Evolutionary conservation across 2,888 invertebrate genomes (phyloP), one percentile per base, ranked within the genome.

Genomic region (Tryphoninae sp.): DNA sequence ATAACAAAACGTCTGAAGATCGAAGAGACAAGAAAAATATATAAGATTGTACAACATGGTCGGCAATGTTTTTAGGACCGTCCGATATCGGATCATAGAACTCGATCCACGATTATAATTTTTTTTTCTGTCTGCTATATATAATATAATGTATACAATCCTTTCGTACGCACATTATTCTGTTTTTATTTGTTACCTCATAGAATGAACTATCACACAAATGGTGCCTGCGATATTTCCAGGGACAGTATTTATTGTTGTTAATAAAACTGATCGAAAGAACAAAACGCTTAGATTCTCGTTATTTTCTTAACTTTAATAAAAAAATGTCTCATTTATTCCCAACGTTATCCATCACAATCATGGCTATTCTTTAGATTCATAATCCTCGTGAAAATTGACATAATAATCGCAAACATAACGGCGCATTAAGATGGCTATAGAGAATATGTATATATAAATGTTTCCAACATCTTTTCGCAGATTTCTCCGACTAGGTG

Each of bases 161-260:
- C 81, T 85, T 84, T 85, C 84, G 76, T 85, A 85, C 81, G 80
- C 81, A 80, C 73, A 80, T 76, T 49, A 83, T 76, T 19, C 16
- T 83, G 33, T 33, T 82, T 83, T 64, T 73, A 84, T 83, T 85
- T 84, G 78, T 84, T 83, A 82, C 78, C 77, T 78, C 59, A 83
- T 82, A 81, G 78, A 26, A 78, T 58, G 80, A 83, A 78, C 65
- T 58, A 79, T 80, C 78, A 73, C 23, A 75, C 53, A 59, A 75
- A 59, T 61, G 58, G 75, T 82, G 65, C 78, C 81, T 78, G 78
- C 67, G 78, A 75, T 71, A 88, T 87, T 89, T 85, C 85, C 84
- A 88, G 87, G 85, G 84, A 87, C 88, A 89, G 86, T 89, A 90
- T 89, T 89, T 89, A 91, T 90, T 89, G 88, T 91, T 90, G 86